Evolutionary conservation across 2,888 invertebrate species (phyloP), one percentile per base, ranked within the genome.

Genomic region (Troides helena): DNA sequence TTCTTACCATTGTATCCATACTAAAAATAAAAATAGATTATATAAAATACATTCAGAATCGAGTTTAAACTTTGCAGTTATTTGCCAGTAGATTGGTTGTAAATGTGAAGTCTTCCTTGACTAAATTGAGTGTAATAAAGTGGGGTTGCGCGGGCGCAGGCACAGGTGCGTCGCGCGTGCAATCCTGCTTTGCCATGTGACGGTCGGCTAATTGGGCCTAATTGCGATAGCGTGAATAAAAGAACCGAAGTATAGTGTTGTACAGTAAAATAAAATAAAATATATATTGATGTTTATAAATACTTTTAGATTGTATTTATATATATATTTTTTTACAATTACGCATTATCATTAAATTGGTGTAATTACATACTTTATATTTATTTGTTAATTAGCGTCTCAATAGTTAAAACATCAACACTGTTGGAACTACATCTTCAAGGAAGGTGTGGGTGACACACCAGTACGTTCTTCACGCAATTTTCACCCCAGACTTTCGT

Each of bases 71-170:
- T 74, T 76, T 79, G 81, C 82, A 84, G 86, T 85, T 80, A 86
- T 74, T 78, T 78, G 78, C 79, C 81, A 85, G 86, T 85, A 85
- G 83, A 89, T 83, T 82, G 80, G 87, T 84, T 87, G 85, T 86
- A 83, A 86, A 86, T 85, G 83, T 81, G 81, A 86, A 83, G 83
- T 84, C 88, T 89, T 88, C 87, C 85, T 84, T 80, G 77, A 76
- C 81, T 84, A 87, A 89, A 89, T 89, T 88, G 85, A 85, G 79
- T 87, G 83, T 89, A 90, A 89, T 87, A 86, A 87, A 82, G 81
- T 85, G 83, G 83, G 85, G 85, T 85, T 82, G 83, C 81, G 77
- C 78, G 75, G 78, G 75, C 76, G 74, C 76, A 71, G 72, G 77
- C 82, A 86, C 90, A 90, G 90, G 89, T 89, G 90, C 83, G 78